Evolutionary conservation across 2,113 vertebrate species (phyloP).

Genomic region (Xiphophorus maculatus): DNA sequence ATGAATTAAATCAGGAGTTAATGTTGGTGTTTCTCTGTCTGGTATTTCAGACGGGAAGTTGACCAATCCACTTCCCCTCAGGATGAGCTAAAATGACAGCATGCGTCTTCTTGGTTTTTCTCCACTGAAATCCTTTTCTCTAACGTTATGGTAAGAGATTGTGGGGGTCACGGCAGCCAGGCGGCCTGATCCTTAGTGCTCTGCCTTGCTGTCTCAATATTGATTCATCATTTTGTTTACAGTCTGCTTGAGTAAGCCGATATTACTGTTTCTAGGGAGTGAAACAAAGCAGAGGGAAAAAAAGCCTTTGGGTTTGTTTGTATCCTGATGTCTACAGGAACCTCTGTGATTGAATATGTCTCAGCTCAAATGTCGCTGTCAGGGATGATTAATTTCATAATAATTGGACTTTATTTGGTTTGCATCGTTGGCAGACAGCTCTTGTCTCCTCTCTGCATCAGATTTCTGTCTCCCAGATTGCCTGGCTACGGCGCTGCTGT

Average conservation of each 20-base stretch:
- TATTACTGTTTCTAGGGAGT: conserved; percentile 47
- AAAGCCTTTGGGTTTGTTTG: conserved; percentile 21
- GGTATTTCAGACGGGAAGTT: conserved; percentile 10
- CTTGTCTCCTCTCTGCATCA: conserved; percentile 35
- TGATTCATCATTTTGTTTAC: conserved; percentile 69
- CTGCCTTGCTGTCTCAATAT: conserved; percentile 47
- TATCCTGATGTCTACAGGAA: conserved; percentile 16
- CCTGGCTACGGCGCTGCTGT: conserved; percentile 35
- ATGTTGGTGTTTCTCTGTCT: background rate
- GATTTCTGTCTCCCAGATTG: conserved; percentile 31
- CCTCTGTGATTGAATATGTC: conserved; percentile 10
- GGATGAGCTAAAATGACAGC: conserved; percentile 45
- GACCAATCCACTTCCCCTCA: conserved; percentile 42
- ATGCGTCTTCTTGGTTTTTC: conserved; percentile 48
- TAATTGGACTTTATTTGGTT: background rate
- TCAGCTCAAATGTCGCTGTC: conserved; percentile 2
- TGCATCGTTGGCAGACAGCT: conserved; percentile 1
- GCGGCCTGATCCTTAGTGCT: conserved; percentile 20
- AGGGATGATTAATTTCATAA: background rate
- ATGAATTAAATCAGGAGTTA: background rate
- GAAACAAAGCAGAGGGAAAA: conserved; percentile 40
- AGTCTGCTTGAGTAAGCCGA: conserved; percentile 66
- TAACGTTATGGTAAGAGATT: conserved; percentile 30
- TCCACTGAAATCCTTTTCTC: conserved; percentile 45
- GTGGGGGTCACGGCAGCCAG: conserved; percentile 56